Evolutionary conservation across 37 sponge, comb jelly and placozoan species (phyloP), one percentile per base, ranked within the genome.

Genomic region (Aphrocallistes beatrix): DNA sequence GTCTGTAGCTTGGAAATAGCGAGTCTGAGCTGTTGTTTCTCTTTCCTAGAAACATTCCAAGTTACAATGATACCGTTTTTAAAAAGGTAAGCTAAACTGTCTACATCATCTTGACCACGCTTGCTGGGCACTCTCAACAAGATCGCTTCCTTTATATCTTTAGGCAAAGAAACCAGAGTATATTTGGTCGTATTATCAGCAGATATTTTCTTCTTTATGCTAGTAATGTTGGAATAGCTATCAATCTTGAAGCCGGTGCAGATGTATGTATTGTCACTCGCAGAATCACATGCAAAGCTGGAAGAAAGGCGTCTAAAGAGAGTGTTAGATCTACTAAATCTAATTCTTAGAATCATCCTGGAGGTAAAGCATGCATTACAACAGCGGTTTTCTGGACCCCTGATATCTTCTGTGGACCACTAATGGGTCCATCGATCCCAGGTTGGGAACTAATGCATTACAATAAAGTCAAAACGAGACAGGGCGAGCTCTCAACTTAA

Each of bases 31-130:
- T 60, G 75, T 25, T 3, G 10, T 19, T 25, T 30, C 34, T 60
- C 75, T 13, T 60, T 60, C 75, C n/a, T 60, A 13, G 75, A 60
- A 60, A 60, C 75, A 60, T 60, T 60, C 75, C 75, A 60, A 60
- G 75, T 60, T 25, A 60, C 75, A 19, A 60, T 60, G 10, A 60
- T 6, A 3, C 75, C 75, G 75, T 60, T 60, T 19, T 60, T 60
- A 60, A 60, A 60, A 30, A 60, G 28, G 34, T 25, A 60, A 19
- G 34, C 75, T 60, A 60, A 60, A 13, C 75, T 60, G 21, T 60
- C 75, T 60, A 30, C 75, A 28, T 60, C 75, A 60, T 60, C 75
- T 3, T 30, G 75, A 60, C 28, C 10, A 32, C 75, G 75, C 8
- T 8, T 19, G 10, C n/a, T 60, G 3, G 75, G 75, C 8, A 60